phyloP scores from a whole-genome alignment of 2,113 vertebrate species.

The Rhynchomys soricoides region DNA sequence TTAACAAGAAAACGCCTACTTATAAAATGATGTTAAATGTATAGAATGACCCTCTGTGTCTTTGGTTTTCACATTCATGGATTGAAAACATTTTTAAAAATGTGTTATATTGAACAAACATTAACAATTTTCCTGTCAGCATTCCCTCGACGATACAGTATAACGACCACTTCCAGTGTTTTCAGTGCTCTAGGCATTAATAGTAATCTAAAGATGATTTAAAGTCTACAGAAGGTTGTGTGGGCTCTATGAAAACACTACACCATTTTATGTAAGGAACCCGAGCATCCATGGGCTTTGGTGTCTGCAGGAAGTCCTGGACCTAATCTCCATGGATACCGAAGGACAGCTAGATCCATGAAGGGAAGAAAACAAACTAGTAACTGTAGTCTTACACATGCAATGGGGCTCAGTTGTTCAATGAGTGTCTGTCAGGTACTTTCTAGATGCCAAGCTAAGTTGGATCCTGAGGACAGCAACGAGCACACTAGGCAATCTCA shows the following conservation, averaged over 20 bases:
- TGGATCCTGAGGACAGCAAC: background rate
- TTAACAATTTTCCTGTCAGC: background rate
- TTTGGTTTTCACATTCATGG: background rate
- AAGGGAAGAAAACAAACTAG: background rate
- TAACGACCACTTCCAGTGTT: background rate
- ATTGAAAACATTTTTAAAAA: background rate
- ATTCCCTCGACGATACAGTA: background rate
- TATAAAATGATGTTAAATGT: background rate
- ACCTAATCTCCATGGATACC: background rate
- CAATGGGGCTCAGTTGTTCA: background rate
- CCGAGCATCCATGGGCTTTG: background rate
- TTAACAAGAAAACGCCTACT: background rate
- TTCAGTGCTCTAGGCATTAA: background rate
- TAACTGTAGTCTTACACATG: background rate
- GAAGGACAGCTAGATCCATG: background rate
- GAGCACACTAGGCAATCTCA: background rate
- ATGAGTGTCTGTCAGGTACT: background rate
- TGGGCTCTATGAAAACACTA: background rate
- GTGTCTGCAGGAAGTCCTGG: slow-evolving; percentile 5
- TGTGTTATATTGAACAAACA: background rate
- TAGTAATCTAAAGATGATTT: slow-evolving; percentile 11
- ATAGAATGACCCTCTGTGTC: background rate
- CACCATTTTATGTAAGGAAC: background rate
- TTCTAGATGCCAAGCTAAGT: background rate
- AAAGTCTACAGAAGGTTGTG: background rate